Evolutionary conservation across 2,113 vertebrate species (phyloP).

Genomic region (Chlamydotis undulata): DNA sequence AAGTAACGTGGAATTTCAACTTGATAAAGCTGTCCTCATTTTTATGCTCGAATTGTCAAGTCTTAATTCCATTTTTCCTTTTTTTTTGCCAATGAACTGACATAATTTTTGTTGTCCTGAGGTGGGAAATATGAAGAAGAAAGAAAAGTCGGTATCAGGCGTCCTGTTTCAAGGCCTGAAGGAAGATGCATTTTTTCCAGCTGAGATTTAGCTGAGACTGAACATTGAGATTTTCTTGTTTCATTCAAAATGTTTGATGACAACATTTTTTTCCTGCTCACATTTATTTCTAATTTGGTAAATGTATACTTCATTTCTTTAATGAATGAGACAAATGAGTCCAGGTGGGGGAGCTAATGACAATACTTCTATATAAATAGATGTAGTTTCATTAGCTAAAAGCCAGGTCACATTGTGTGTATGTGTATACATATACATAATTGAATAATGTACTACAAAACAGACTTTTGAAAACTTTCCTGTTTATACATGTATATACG

Average conservation of each 20-base stretch:
- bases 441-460: neutral
- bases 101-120: neutral
- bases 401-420: neutral
- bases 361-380: neutral
- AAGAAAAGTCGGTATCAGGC: neutral
- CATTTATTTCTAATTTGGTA: neutral
- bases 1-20: neutral
- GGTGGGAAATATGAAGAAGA: neutral
- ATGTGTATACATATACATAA: neutral
- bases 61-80: neutral
- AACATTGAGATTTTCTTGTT: neutral
- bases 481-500: neutral
- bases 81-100: neutral
- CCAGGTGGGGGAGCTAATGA: fast-evolving
- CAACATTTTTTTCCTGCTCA: neutral
- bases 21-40: neutral
- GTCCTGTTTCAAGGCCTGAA: neutral
- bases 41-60: neutral
- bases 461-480: neutral
- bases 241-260: neutral
- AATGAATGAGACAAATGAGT: neutral
- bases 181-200: neutral
- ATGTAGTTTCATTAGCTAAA: neutral
- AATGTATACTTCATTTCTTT: neutral
- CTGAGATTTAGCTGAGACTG: neutral